Conservation (phyloP, 2,888 invertebrate genomes). For the Drosophila pseudotakahashii region DNA sequence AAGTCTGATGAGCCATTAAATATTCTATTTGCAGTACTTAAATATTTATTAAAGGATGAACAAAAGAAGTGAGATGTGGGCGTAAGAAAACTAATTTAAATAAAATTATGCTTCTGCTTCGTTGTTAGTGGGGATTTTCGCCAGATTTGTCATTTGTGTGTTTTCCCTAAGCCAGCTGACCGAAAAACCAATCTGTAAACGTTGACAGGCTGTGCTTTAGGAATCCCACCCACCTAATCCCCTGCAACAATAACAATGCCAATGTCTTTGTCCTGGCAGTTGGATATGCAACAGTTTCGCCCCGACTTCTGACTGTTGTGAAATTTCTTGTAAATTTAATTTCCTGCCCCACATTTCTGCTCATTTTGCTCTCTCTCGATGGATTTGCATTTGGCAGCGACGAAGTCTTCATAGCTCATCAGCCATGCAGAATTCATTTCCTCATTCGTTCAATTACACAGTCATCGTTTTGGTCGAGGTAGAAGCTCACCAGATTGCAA, state of each 20-base stretch:
- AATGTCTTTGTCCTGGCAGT: constrained; percentile 2
- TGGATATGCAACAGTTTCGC: constrained; percentile 54
- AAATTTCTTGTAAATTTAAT: constrained; percentile 74
- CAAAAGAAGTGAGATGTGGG: background rate
- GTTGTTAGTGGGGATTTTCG: constrained; percentile 7
- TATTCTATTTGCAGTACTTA: constrained; percentile 8
- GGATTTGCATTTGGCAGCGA: constrained; percentile 40
- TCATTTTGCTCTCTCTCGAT: constrained; percentile 30
- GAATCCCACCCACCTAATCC: constrained; percentile 7
- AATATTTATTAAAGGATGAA: constrained; percentile 1
- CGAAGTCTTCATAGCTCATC: constrained; percentile 50
- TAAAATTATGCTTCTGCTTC: background rate
- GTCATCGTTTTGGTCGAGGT: background rate
- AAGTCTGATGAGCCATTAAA: constrained; percentile 5
- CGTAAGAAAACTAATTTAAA: constrained; percentile 5
- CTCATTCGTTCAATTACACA: constrained; percentile 56
- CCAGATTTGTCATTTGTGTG: constrained; percentile 25
- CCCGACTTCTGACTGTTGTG: constrained; percentile 38
- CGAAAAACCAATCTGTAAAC: constrained; percentile 27
- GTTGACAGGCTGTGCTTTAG: constrained; percentile 35
- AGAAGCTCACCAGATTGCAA: constrained; percentile 4
- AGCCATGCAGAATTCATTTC: constrained; percentile 69
- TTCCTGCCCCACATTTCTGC: constrained; percentile 66
- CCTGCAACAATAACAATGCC: constrained; percentile 6
- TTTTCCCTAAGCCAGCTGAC: constrained; percentile 2